Conservation (phyloP, 2,113 vertebrate genomes). For the Python bivittatus region DNA sequence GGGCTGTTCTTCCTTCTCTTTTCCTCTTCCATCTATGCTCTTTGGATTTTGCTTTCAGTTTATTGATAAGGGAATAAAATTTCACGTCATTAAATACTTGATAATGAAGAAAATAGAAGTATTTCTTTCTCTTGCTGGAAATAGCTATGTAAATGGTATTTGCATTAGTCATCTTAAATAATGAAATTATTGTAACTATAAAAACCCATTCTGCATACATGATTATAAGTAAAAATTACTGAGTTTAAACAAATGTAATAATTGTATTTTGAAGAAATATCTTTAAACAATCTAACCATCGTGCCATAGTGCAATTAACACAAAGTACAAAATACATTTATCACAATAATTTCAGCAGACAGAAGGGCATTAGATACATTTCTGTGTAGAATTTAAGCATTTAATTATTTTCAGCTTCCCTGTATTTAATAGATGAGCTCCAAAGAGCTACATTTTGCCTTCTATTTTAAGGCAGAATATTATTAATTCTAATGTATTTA, state of each 20-base stretch:
- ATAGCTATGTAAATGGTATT: neutral
- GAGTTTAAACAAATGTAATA: neutral
- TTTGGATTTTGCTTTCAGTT: neutral
- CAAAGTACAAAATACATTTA: neutral
- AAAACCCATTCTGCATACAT: neutral
- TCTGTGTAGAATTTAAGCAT: constrained; percentile 2
- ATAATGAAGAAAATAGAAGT: neutral
- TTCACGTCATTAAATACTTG: neutral
- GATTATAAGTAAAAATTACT: neutral
- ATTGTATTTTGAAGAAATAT: neutral
- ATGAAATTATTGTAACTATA: neutral
- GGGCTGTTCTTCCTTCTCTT: no score
- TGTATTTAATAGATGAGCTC: neutral
- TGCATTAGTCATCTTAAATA: neutral
- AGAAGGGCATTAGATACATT: neutral
- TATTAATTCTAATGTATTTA: constrained; percentile 53
- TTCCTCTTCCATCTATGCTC: neutral
- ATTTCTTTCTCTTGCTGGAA: neutral
- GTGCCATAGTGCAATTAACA: constrained; percentile 1
- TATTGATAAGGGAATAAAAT: neutral
- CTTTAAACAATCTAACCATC: neutral
- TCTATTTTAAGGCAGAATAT: constrained; percentile 46
- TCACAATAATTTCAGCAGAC: constrained; percentile 24
- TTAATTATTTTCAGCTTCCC: constrained; percentile 34
- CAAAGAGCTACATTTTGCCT: constrained; percentile 8